Conservation (phyloP, 2,797 vertebrate genomes). For the Huso huso region DNA sequence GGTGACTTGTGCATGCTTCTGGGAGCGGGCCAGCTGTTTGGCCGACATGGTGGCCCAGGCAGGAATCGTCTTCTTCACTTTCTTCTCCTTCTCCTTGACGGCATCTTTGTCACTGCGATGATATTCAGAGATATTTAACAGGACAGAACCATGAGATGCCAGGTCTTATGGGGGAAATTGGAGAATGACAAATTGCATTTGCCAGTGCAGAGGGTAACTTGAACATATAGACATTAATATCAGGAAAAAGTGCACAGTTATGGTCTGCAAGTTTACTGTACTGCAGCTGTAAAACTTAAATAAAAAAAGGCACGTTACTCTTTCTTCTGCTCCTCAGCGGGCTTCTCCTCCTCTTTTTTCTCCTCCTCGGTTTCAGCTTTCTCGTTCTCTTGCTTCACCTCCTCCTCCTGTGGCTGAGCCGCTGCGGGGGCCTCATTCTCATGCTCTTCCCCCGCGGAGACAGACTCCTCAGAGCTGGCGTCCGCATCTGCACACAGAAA, state of each 20-base stretch:
- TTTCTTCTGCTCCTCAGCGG: slow-evolving; percentile 60
- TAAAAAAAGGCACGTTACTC: slow-evolving; percentile 49
- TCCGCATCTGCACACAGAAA: slow-evolving; percentile 60
- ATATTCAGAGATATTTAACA: too few species aligned
- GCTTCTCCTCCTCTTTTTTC: slow-evolving; percentile 45
- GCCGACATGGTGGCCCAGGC: slow-evolving; percentile 87
- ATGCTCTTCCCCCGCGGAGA: slow-evolving; percentile 71
- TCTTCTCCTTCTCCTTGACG: slow-evolving; percentile 79
- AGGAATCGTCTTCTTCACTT: slow-evolving; percentile 91
- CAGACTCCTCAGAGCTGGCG: slow-evolving; percentile 73
- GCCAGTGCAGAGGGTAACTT: too few species aligned
- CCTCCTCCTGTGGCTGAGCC: slow-evolving; percentile 52
- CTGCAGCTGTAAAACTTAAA: slow-evolving; percentile 21
- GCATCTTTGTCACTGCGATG: slow-evolving; percentile 69
- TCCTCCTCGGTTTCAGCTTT: slow-evolving; percentile 45
- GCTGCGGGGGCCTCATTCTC: slow-evolving; percentile 53
- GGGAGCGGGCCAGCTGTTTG: slow-evolving; percentile 77
- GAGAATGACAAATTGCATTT: too few species aligned
- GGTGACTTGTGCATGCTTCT: slow-evolving; percentile 68
- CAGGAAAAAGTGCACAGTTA: too few species aligned
- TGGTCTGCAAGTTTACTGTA: too few species aligned
- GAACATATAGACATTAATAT: too few species aligned
- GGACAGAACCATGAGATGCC: too few species aligned
- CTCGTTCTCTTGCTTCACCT: slow-evolving; percentile 19
- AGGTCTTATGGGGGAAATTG: too few species aligned